A percentile compares a stretch with the other conserved stretches of the same genome.
Evolutionary conservation across 1,140 invertebrate genomes (phyloP).

Genomic region (Drosophila biarmipes): DNA sequence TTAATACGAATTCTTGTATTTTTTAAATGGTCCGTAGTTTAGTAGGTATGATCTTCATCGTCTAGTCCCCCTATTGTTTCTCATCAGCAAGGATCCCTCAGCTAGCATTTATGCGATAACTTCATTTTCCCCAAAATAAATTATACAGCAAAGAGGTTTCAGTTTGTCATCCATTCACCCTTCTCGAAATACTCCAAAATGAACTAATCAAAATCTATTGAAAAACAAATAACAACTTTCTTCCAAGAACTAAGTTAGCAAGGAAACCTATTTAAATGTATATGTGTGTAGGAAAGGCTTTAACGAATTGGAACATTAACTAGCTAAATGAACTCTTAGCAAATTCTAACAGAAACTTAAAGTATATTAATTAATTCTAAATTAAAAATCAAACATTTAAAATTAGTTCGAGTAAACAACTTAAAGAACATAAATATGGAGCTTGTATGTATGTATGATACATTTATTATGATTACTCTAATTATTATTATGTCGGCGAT

Average conservation of each 20-base stretch:
- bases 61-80: slow-evolving; percentile 31
- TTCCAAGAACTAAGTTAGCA: slow-evolving; percentile 78
- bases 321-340: slow-evolving; percentile 72
- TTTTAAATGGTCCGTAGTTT: slow-evolving; percentile 78
- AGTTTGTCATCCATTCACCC: slow-evolving; percentile 48
- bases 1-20: slow-evolving; percentile 57
- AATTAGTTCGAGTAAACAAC: slow-evolving; percentile 65
- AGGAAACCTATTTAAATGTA: slow-evolving; percentile 67
- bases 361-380: slow-evolving; percentile 79
- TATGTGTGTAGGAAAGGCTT: slow-evolving; percentile 74
- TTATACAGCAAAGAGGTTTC: slow-evolving; percentile 52
- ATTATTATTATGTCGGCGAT: slow-evolving; percentile 49
- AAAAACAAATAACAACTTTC: slow-evolving; percentile 62
- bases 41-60: slow-evolving; percentile 59
- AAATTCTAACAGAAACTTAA: slow-evolving; percentile 78
- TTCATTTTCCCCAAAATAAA: slow-evolving; percentile 16
- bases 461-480: slow-evolving; percentile 70
- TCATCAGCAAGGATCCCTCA: slow-evolving; percentile 24
- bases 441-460: slow-evolving; percentile 79
- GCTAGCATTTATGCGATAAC: background rate
- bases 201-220: slow-evolving; percentile 71
- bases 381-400: slow-evolving; percentile 77
- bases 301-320: slow-evolving; percentile 54
- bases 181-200: slow-evolving; percentile 35
- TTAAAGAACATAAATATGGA: slow-evolving; percentile 62